Conservation (phyloP, 2,797 vertebrate species). For the Phoeniculus purpureus region DNA sequence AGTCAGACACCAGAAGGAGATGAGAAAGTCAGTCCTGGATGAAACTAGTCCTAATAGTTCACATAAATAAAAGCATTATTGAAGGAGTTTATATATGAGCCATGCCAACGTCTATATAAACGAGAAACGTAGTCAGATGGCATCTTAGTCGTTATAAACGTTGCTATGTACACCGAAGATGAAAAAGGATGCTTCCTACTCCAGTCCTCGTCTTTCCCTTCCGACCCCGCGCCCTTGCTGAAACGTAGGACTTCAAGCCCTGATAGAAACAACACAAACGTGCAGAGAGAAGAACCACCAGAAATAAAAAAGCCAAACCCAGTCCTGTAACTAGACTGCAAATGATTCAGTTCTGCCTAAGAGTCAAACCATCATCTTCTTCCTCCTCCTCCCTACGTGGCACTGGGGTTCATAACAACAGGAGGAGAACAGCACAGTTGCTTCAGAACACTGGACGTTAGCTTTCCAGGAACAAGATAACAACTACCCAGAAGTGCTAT, state of each 20-base stretch:
- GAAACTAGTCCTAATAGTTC: slow-evolving; percentile 33
- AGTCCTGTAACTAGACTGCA: slow-evolving; percentile 7
- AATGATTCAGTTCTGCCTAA: neutral
- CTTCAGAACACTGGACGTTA: slow-evolving; percentile 32
- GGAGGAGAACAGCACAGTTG: slow-evolving; percentile 35
- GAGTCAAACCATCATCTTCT: slow-evolving; percentile 1
- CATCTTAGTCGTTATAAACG: slow-evolving; percentile 43
- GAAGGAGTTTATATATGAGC: neutral
- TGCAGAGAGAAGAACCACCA: slow-evolving; percentile 41
- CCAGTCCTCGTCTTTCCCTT: neutral
- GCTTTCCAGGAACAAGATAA: slow-evolving; percentile 52
- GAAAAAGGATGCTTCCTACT: slow-evolving; percentile 8
- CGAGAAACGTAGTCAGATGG: neutral
- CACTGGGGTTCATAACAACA: slow-evolving; percentile 6
- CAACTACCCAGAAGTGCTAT: slow-evolving; percentile 47
- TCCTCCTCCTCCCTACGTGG: neutral
- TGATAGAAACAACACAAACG: slow-evolving; percentile 56
- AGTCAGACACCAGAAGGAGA: neutral
- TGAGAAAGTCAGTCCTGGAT: neutral
- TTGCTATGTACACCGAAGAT: slow-evolving; percentile 48
- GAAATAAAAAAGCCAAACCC: neutral
- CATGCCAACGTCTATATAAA: slow-evolving; percentile 34
- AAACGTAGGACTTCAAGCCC: slow-evolving; percentile 40
- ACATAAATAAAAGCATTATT: neutral
- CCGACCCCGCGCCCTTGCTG: neutral